Evolutionary conservation across 2,113 vertebrate species (phyloP), one percentile per base, ranked within the genome.

Genomic region (Talpa occidentalis): DNA sequence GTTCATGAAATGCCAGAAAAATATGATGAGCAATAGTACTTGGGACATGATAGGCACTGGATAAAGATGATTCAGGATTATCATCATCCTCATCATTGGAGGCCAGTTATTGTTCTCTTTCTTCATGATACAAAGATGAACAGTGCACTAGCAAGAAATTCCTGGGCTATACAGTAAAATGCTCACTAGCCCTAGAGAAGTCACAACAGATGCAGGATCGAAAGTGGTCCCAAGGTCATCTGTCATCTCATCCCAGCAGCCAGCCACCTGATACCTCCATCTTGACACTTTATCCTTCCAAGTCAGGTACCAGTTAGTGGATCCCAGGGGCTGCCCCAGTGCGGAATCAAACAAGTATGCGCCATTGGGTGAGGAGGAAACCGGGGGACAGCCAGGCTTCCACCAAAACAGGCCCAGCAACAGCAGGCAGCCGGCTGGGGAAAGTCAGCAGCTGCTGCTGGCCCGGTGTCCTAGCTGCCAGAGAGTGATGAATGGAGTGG

Each of bases 371-470:
- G 2, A 28, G 70, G 67, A 87, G 77, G 60, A 80, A 81, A 93
- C 79, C 88, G 64, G 47, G 35, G 80, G n/a, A 32, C 49, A 59
- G 82, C 28, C 15, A 1, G 54, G 67, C 54, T 28, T 44, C 86
- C 30, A 76, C 70, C 66, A 56, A 59, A 59, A 76, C 52, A 17
- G 91, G 95, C 88, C 81, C 79, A 9, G 96, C 78, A 91, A 78
- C 94, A 97, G 97, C 92, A 97, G 95, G 96, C 95, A 96, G 96
- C 93, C 94, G 88, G 40, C 81, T 69, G 16, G 96, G 95, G 96
- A 95, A 95, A 98, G 93, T 49, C 94, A 94, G 97, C 96, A 97
- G 96, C 94, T 96, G 97, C 93, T 24, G 35, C 5, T 11, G 70
- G 96, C 96, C 96, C 84, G 76, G 35, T 1, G 88, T 97, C 94